phyloP scores from a whole-genome alignment of 2,797 vertebrate species.

The Nyctalus aviator region DNA sequence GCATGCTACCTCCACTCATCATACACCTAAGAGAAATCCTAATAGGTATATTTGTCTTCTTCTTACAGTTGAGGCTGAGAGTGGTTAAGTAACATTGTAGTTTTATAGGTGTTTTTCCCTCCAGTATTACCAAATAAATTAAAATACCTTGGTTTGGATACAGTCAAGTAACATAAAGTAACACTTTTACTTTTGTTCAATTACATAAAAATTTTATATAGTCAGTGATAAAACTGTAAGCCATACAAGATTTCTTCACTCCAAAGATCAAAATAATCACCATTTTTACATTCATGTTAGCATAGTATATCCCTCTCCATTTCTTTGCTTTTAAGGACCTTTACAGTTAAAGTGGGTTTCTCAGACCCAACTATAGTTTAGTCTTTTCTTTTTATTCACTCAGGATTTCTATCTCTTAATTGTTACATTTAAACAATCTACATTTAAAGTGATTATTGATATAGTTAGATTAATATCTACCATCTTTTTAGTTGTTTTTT shows the following conservation, averaged over 20 bases:
- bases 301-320: neutral
- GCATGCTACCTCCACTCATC: neutral
- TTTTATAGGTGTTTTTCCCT: neutral
- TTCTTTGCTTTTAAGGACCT: slow-evolving; percentile 5
- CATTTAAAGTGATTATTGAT: neutral
- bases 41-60: neutral
- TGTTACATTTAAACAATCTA: neutral
- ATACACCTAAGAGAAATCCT: neutral
- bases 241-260: neutral
- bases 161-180: neutral
- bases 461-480: neutral
- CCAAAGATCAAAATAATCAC: neutral
- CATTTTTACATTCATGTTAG: neutral
- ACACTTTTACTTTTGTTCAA: neutral
- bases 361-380: neutral
- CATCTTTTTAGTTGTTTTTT: neutral
- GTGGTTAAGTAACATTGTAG: neutral
- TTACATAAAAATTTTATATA: neutral
- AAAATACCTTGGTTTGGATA: neutral
- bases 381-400: neutral
- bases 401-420: neutral
- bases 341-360: neutral
- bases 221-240: neutral
- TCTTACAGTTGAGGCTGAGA: neutral
- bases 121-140: neutral